Evolutionary conservation across 2,113 vertebrate genomes (phyloP), one percentile per base, ranked within the genome.

Genomic region (Eptesicus fuscus): DNA sequence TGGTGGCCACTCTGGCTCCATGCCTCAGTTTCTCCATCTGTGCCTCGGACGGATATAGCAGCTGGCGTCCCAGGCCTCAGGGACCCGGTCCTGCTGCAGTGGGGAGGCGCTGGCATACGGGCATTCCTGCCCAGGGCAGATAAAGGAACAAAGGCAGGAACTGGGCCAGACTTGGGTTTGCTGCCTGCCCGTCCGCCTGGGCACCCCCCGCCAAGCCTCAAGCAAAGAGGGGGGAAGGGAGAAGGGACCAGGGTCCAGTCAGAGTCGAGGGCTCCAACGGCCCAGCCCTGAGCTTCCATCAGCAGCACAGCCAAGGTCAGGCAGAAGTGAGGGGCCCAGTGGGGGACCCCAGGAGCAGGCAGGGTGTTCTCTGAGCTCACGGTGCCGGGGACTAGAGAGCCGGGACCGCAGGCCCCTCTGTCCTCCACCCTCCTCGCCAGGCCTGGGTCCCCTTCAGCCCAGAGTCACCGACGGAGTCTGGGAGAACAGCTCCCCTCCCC

Each of bases 101-200:
- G 61, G 25, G 12, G 88, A 92, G 90, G 96, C 92, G 20, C 84
- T 96, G 95, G 95, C 86, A 44, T 70, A 7, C 88, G 47, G 84
- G 40, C 67, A 74, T 11, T 6, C 1, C 82, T 91, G 63, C 82
- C 77, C 85, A 47, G 67, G 23, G 67, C 79, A 95, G 94, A 96
- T 95, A 95, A 94, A 96, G 94, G 95, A 86, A 97, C 96, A 97
- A 97, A 97, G 49, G 85, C 96, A 96, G 96, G 96, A 97, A 96
- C 91, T 70, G 59, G 91, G 76, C 90, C 91, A 88, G 94, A 32
- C 91, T 44, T 73, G 92, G 49, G 69, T 83, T 91, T 93, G 67
- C 28, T 95, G 85, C 91, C 95, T 59, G 11, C 91, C 73, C 76
- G 93, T 90, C 95, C 13, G 30, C 90, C 90, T 35, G 63, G 92